Evolutionary conservation across 2,888 invertebrate species (phyloP), one percentile per base, ranked within the genome.

Genomic region (Volucella bombylans): DNA sequence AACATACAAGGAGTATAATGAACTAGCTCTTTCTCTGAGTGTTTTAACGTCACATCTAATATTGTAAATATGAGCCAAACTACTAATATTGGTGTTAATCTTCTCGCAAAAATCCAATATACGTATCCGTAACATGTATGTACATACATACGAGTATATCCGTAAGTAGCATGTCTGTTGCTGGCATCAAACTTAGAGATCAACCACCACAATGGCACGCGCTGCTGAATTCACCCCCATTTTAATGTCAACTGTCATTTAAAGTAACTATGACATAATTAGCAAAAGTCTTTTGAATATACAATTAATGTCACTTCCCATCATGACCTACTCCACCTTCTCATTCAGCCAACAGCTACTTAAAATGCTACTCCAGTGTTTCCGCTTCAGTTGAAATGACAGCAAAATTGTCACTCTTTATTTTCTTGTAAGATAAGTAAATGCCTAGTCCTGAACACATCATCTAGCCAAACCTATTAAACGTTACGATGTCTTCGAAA

Each of bases 321-420:
- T 31, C 31, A 39, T 10, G 49, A 14, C 38, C 49, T 31, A 43
- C 18, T 8, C 9, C 23, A 23, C 4, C 31, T 52, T 31, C 8
- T 23, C 11, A 31, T 31, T 31, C 57, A n/a, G 8, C 15, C 15
- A 62, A 12, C 12, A 52, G 11, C 41, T 12, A 71, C 59, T 74
- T 76, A 57, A 67, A 61, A 74, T 71, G 47, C 69, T 49, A 41
- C 8, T 15, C 61, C 47, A 50, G 52, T 39, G 38, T 54, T 9
- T 15, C 31, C 2, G 14, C 8, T 31, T n/a, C 57, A 61, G 50
- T 69, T 59, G 31, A 64, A 61, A 55, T 38, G 18, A 15, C 9
- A 61, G 55, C 55, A 50, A 59, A 67, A 68, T 78, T 73, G 82
- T 82, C 64, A 64, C 68, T 64, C 57, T 50, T 79, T 50, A 55